phyloP scores from a whole-genome alignment of 2,797 vertebrate species.

The Anabas testudineus region DNA sequence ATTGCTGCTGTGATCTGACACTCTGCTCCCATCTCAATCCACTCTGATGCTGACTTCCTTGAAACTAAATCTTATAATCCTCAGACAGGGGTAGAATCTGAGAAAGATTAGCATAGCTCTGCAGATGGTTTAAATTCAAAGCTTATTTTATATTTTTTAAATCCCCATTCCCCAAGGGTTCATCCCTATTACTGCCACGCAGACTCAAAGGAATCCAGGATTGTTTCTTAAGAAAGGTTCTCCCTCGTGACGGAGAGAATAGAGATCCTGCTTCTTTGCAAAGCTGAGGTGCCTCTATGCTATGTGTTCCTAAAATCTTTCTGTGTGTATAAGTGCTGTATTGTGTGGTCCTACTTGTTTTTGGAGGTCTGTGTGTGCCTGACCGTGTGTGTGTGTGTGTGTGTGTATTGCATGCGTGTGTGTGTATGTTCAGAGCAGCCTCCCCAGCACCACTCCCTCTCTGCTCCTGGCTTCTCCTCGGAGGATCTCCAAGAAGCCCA shows the following conservation, averaged over 20 bases:
- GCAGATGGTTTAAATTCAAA: constrained; percentile 25
- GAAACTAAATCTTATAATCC: constrained; percentile 36
- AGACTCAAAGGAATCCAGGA: constrained; percentile 35
- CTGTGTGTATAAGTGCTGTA: constrained; percentile 18
- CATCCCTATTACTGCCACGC: constrained; percentile 45
- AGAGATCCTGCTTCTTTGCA: constrained; percentile 2
- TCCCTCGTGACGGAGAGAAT: constrained; percentile 13
- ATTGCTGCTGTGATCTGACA: constrained; percentile 8
- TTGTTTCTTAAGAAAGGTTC: constrained; percentile 1
- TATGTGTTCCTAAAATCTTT: constrained; percentile 3
- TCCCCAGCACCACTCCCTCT: constrained; percentile 83
- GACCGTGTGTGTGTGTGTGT: constrained; percentile 19
- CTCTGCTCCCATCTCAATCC: constrained; percentile 31
- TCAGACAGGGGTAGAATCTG: constrained; percentile 1
- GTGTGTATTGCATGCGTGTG: constrained; percentile 21
- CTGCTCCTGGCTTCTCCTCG: constrained; percentile 83
- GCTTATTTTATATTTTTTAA: constrained; percentile 50
- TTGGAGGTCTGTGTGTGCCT: constrained; percentile 14
- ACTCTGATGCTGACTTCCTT: constrained; percentile 14
- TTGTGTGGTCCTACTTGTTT: constrained; percentile 14
- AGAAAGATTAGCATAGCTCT: constrained; percentile 39
- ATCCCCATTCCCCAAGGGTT: constrained; percentile 51
- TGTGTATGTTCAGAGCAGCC: constrained; percentile 81
- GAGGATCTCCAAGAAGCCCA: constrained; percentile 89
- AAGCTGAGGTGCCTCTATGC: background rate